Conservation (phyloP, 2,797 vertebrate genomes). For the Lateolabrax maculatus region DNA sequence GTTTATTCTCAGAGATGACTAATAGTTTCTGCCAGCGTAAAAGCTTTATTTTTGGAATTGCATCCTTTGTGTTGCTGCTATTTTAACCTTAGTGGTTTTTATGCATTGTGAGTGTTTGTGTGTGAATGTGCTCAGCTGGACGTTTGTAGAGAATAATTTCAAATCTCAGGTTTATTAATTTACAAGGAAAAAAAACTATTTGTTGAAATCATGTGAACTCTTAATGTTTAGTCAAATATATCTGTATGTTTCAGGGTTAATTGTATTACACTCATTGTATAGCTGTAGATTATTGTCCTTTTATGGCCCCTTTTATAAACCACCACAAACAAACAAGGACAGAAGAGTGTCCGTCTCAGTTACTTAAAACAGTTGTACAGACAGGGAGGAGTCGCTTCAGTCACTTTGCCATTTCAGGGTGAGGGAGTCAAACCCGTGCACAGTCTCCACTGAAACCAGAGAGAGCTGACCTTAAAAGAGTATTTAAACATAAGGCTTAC, state of each 20-base stretch:
- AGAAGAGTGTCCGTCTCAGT: conserved; percentile 13
- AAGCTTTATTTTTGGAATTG: conserved; percentile 48
- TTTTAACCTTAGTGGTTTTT: conserved; percentile 42
- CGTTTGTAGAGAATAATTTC: neutral
- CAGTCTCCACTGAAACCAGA: conserved; percentile 78
- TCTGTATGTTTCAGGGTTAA: neutral
- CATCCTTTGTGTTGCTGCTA: conserved; percentile 55
- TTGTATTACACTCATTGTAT: neutral
- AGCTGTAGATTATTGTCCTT: neutral
- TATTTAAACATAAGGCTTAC: conserved; percentile 77
- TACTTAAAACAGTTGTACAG: conserved; percentile 46
- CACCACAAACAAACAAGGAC: conserved; percentile 2
- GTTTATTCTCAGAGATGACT: conserved; percentile 76
- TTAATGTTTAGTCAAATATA: neutral
- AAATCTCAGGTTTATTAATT: conserved; percentile 15
- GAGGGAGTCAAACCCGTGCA: conserved; percentile 66
- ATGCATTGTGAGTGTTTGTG: neutral
- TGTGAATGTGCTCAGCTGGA: neutral
- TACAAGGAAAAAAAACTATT: neutral
- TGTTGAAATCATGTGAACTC: neutral
- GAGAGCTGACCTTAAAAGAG: conserved; percentile 80
- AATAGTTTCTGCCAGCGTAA: conserved; percentile 57
- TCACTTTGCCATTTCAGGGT: conserved; percentile 73
- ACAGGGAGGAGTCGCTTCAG: conserved; percentile 48
- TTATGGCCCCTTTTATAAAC: conserved; percentile 13